phyloP scores from a whole-genome alignment of 2,113 vertebrate species.

The Trachemys scripta region DNA sequence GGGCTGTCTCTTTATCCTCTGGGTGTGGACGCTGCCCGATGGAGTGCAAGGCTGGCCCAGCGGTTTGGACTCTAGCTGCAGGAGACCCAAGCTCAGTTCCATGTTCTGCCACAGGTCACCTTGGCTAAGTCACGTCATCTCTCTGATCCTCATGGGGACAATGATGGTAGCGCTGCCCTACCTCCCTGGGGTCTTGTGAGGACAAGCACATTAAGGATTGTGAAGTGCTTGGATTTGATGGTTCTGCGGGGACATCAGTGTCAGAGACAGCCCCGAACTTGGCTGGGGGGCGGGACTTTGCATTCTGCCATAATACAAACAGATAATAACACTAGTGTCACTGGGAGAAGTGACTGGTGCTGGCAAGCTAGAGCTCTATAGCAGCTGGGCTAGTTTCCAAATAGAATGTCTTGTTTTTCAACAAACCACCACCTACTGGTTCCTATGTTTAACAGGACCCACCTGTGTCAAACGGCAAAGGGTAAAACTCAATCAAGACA shows the following conservation, averaged over 20 bases:
- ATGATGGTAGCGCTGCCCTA: background rate
- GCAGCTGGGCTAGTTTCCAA: background rate
- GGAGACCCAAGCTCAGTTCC: background rate
- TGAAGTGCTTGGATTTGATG: background rate
- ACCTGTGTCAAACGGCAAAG: background rate
- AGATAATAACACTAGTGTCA: background rate
- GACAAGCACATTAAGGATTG: background rate
- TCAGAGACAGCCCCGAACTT: background rate
- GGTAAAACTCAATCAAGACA: background rate
- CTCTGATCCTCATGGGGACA: background rate
- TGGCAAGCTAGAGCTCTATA: background rate
- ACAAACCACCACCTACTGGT: background rate
- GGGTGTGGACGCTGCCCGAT: background rate
- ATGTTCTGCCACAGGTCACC: background rate
- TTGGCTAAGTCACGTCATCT: background rate
- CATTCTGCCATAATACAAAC: background rate
- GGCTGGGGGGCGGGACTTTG: background rate
- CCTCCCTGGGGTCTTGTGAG: background rate
- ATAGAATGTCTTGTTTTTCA: background rate
- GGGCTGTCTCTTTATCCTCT: background rate
- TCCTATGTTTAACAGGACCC: background rate
- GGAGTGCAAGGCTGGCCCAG: background rate
- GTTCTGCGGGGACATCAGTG: background rate
- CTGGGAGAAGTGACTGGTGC: background rate
- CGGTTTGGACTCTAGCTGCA: background rate